Conservation (phyloP, 2,113 vertebrate species). For the Hydrochoerus hydrochaeris region DNA sequence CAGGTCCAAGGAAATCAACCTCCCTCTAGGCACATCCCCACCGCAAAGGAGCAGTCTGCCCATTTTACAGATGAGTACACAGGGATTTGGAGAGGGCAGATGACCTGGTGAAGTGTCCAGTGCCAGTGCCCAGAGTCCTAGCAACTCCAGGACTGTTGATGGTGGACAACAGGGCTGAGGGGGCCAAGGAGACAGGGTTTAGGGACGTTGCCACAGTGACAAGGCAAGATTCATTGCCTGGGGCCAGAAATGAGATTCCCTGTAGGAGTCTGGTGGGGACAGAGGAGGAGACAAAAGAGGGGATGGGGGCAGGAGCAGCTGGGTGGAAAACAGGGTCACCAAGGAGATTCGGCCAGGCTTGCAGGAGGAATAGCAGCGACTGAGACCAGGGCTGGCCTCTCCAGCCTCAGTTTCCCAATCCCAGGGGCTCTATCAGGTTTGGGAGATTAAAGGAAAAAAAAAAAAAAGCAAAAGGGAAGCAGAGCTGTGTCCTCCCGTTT, state of each 20-base stretch:
- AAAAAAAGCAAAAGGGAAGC: background rate
- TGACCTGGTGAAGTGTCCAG: background rate
- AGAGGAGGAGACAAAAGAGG: conserved; percentile 68
- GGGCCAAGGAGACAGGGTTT: background rate
- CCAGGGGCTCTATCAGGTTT: background rate
- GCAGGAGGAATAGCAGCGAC: conserved; percentile 21
- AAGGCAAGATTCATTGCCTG: conserved; percentile 49
- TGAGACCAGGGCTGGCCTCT: background rate
- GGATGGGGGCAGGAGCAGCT: conserved; percentile 30
- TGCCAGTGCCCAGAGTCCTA: background rate
- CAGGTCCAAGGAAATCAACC: background rate
- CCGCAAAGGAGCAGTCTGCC: background rate
- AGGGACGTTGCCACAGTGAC: conserved; percentile 23
- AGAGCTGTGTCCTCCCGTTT: background rate
- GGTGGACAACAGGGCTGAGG: background rate
- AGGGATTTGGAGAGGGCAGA: background rate
- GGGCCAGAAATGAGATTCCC: conserved; percentile 65
- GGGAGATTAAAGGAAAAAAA: background rate
- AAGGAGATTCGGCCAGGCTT: conserved; percentile 31
- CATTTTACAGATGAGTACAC: background rate
- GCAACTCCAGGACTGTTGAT: background rate
- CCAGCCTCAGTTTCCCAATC: conserved; percentile 71
- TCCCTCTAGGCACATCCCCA: background rate
- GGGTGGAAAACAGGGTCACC: conserved; percentile 60
- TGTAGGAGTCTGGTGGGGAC: conserved; percentile 45